Percentiles rank a stretch among this genome's conserved stretches.
These are phyloP conservation scores for Ara ararauna DNA, from an alignment of 2,797 vertebrate genomes.

Conservation along the genomic window DNA sequence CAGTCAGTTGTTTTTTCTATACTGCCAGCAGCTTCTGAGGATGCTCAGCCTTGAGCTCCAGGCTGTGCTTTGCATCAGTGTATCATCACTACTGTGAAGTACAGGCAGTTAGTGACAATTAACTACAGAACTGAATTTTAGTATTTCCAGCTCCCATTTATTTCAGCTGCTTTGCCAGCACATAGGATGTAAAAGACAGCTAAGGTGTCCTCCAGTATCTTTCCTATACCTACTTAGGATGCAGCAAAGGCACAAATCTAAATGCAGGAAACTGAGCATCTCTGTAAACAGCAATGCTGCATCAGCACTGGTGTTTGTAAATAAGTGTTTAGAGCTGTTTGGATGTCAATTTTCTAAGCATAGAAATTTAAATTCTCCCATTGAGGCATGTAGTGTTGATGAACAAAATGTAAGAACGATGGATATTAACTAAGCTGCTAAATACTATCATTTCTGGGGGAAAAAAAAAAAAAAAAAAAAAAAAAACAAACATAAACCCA, in stretches of 20 bases:
- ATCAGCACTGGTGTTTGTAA: background rate
- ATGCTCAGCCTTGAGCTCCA: background rate
- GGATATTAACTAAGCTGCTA: background rate
- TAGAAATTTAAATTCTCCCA: background rate
- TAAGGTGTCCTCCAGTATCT: background rate
- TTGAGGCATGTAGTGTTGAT: background rate
- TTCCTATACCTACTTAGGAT: background rate
- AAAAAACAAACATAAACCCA: background rate
- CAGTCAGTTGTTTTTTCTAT: background rate
- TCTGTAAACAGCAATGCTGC: background rate
- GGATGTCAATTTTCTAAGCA: background rate
- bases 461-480: background rate
- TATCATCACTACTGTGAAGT: background rate
- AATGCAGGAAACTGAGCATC: background rate
- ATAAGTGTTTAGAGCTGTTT: background rate
- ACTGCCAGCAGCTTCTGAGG: background rate
- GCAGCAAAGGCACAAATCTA: background rate
- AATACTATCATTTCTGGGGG: background rate
- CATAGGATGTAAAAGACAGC: background rate
- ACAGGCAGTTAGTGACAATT: background rate
- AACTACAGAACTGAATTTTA: background rate
- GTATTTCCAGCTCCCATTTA: background rate
- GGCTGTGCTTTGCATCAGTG: background rate
- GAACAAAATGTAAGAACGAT: background rate
- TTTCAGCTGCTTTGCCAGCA: background rate